Evolutionary conservation across 1,140 invertebrate species (phyloP).

Genomic region (Megalopta genalis): DNA sequence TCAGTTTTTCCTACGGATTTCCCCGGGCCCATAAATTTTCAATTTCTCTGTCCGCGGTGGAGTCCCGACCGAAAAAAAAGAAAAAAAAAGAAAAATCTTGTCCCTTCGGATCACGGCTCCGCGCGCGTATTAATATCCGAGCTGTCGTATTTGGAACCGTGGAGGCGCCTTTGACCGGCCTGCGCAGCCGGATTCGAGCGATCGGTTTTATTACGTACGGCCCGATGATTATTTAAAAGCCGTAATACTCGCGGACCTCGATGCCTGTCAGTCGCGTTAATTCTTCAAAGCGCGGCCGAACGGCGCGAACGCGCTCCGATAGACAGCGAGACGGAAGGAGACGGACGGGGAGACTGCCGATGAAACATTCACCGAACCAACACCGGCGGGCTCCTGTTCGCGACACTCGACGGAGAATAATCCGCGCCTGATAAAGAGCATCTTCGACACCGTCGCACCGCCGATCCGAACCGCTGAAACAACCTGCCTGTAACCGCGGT

Average conservation of each 20-base stretch:
- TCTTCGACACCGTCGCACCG: background rate
- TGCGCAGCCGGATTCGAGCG: background rate
- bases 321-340: too few relatives aligned
- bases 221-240: constrained; percentile 6
- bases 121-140: constrained; percentile 12
- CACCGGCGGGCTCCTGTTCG: background rate
- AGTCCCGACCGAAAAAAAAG: too few relatives aligned
- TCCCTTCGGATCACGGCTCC: background rate
- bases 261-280: constrained; percentile 1
- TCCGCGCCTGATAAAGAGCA: background rate
- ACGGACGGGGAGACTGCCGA: background rate
- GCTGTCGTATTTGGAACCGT: constrained; percentile 14
- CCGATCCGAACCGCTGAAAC: too few relatives aligned
- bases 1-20: constrained; percentile 4
- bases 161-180: background rate
- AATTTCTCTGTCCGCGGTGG: background rate
- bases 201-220: constrained; percentile 14
- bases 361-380: constrained; percentile 1
- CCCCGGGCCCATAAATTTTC: constrained; percentile 10
- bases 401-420: constrained; percentile 11
- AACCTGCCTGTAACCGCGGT: too few relatives aligned
- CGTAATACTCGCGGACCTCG: background rate
- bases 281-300: background rate
- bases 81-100: constrained; percentile 4
- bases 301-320: too few relatives aligned